phyloP scores from a whole-genome alignment of 2,888 invertebrate genomes.

The Lysandra bellargus region DNA sequence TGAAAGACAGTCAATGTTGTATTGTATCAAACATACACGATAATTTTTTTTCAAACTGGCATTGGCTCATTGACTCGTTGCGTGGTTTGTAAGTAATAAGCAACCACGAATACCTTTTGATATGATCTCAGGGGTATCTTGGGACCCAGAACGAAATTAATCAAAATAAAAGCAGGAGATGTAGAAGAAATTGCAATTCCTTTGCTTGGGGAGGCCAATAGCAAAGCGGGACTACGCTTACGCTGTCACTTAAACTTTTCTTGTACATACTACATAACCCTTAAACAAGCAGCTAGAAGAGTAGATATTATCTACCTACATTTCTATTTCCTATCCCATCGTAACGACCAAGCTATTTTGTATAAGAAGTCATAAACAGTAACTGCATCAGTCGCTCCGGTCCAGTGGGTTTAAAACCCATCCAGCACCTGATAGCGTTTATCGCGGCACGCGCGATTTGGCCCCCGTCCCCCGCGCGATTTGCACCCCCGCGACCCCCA shows the following conservation, averaged over 20 bases:
- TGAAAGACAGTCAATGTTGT: no score
- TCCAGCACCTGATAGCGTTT: slow-evolving; percentile 37
- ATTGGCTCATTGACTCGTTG: no score
- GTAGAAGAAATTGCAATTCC: no score
- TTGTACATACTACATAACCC: not conserved
- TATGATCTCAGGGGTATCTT: no score
- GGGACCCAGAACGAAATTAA: no score
- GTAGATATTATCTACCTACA: not conserved
- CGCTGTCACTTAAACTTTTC: not conserved
- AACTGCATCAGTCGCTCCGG: slow-evolving; percentile 38
- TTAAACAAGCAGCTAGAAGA: not conserved
- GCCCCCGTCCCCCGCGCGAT: not conserved
- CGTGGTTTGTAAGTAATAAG: no score
- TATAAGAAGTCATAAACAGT: slow-evolving; percentile 20
- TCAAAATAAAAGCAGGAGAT: no score
- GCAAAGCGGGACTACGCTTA: no score
- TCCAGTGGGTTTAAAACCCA: slow-evolving; percentile 56
- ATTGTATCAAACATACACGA: no score
- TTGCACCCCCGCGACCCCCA: not conserved
- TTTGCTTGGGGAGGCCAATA: no score
- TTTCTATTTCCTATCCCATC: not conserved
- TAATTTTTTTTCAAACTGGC: no score
- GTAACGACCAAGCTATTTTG: not conserved
- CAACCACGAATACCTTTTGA: no score
- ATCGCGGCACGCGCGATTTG: slow-evolving; percentile 21